These are phyloP conservation scores for Rhagologus leucostigma DNA, from an alignment of 2,113 vertebrate genomes.

Conservation along the genomic window DNA sequence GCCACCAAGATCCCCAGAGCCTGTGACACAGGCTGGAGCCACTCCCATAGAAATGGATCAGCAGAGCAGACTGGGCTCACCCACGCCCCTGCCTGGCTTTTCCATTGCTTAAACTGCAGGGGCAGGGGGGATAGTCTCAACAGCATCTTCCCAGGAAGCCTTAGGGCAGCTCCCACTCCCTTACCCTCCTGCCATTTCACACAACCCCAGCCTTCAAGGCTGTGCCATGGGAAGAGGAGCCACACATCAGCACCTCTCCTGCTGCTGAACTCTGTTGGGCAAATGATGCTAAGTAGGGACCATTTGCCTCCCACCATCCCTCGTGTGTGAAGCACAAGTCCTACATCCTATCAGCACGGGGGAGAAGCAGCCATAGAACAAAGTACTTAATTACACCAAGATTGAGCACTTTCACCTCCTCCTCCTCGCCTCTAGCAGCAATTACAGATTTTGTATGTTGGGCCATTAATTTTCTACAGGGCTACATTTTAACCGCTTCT, in stretches of 20 bases:
- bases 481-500: constrained; percentile 36
- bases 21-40: not conserved
- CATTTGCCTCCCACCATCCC: not conserved
- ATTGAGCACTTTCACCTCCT: not conserved
- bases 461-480: constrained; percentile 43
- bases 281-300: not conserved
- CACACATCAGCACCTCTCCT: not conserved
- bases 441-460: constrained; percentile 36
- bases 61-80: not conserved
- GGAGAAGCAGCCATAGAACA: not conserved
- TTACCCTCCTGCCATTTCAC: no score
- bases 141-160: not conserved
- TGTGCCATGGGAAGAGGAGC: not conserved
- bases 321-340: fast-evolving
- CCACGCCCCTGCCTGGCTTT: fast-evolving
- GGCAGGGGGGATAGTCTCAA: not conserved
- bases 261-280: not conserved
- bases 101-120: not conserved
- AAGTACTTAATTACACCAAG: constrained; percentile 9
- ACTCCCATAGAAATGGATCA: not conserved
- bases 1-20: not conserved
- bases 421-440: constrained; percentile 15
- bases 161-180: not conserved
- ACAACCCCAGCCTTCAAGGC: not conserved
- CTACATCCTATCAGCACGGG: not conserved